Evolutionary conservation across 2,888 invertebrate genomes (phyloP).

Genomic region (Xanthorhoe designata): DNA sequence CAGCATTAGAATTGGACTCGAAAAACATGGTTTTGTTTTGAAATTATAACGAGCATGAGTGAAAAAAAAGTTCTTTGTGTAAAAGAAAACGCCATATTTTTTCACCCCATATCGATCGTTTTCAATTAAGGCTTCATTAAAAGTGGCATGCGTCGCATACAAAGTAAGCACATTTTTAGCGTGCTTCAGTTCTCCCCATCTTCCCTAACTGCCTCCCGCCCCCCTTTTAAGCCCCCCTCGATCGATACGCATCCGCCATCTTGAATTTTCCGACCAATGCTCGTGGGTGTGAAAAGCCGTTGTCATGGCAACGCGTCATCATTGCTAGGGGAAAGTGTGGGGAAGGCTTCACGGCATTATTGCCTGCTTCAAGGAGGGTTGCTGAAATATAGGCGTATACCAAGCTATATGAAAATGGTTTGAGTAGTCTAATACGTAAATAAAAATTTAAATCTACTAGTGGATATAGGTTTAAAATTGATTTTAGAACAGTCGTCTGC

Average conservation of each 20-base stretch:
- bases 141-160: constrained; percentile 41
- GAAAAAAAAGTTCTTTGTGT: neutral
- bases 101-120: constrained; percentile 35
- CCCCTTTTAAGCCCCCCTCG: constrained; percentile 63
- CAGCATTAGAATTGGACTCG: too few species aligned
- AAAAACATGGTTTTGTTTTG: too few species aligned
- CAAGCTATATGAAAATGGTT: neutral
- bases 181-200: constrained; percentile 52
- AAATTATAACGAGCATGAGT: neutral
- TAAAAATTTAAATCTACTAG: neutral
- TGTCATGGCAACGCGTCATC: constrained; percentile 67
- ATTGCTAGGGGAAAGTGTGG: constrained; percentile 77
- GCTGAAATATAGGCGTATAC: constrained; percentile 33
- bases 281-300: constrained; percentile 79
- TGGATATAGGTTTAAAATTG: too few species aligned
- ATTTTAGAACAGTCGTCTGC: too few species aligned
- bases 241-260: constrained; percentile 80
- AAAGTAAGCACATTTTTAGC: constrained; percentile 64
- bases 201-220: constrained; percentile 54
- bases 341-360: constrained; percentile 65
- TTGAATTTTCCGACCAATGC: constrained; percentile 86
- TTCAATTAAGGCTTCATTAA: constrained; percentile 46
- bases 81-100: constrained; percentile 9
- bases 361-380: constrained; percentile 43
- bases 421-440: neutral